Evolutionary conservation across 2,113 vertebrate species (phyloP), one percentile per base, ranked within the genome.

Genomic region (Oncorhynchus tshawytscha): DNA sequence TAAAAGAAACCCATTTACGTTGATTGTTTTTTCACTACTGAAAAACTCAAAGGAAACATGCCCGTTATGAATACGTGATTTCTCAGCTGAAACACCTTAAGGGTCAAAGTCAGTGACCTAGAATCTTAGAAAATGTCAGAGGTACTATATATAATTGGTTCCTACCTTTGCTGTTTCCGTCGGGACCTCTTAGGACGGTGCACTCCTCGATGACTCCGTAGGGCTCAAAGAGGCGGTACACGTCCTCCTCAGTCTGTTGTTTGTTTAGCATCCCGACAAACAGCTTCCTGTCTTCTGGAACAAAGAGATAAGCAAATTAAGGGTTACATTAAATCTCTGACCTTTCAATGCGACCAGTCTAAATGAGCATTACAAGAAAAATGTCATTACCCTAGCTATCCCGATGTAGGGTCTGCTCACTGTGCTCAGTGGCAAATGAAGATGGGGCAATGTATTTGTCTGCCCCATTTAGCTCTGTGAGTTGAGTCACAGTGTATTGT

Each of bases 231-330:
- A 99, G 96, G 87, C 96, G 95, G 88, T 97, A 96, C 76, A 99
- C 97, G 1, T 99, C 98, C 81, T 99, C 97, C 89, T 99, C 98
- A 0, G 97, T 98, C 91, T 99, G 97, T 90, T 99, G 97, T 92
- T 99, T 99, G 92, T 97, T 99, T 89, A 99, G 94, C 98, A 99
- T 99, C 84, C 98, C 98, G 80, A 99, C 98, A 88, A 99, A 99
- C 91, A 99, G 93, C 93, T 99, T 94, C 94, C 94, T 94, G 93
- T 94, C 94, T 93, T 94, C 94, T 94, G 88, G 84, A 94, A 92
- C 89, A 90, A 88, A 92, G 78, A 92, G 78, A 69, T 72, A 85
- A 71, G 82, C 73, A 80, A 84, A 81, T 54, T 54, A 71, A 39
- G 67, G 79, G 81, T 88, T 88, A 88, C 86, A 84, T 82, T 78